phyloP scores from a whole-genome alignment of 2,888 invertebrate species.

The Helobdella robusta region DNA sequence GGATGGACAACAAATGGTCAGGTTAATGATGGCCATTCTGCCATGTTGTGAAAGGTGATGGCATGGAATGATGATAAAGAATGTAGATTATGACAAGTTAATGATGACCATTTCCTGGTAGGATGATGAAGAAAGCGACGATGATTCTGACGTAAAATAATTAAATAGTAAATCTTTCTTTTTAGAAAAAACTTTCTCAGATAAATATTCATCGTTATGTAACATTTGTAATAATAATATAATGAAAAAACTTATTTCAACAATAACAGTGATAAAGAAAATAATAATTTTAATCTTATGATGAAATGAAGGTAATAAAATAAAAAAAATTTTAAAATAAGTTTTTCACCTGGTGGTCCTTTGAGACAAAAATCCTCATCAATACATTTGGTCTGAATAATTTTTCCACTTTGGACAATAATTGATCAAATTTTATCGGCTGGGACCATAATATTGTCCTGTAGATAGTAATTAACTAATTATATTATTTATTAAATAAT shows the following conservation, averaged over 20 bases:
- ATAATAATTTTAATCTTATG: slow-evolving; percentile 1
- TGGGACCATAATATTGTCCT: not conserved
- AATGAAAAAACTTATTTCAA: not conserved
- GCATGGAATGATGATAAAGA: not conserved
- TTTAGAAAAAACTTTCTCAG: too few species aligned
- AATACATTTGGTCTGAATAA: slow-evolving; percentile 12
- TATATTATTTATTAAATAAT: too few species aligned
- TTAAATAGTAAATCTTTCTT: too few species aligned
- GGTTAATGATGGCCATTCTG: not conserved
- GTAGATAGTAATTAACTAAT: not conserved
- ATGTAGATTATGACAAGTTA: too few species aligned
- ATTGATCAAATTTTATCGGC: slow-evolving; percentile 7
- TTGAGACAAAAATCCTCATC: slow-evolving; percentile 19
- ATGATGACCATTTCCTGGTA: not conserved
- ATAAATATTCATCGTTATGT: too few species aligned
- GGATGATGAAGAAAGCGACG: too few species aligned
- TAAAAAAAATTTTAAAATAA: not conserved
- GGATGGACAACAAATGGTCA: not conserved
- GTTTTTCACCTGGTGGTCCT: slow-evolving; percentile 10
- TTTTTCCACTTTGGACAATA: slow-evolving; percentile 7
- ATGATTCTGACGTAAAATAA: too few species aligned
- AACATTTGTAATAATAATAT: too few species aligned
- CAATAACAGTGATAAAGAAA: not conserved
- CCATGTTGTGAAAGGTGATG: too few species aligned
- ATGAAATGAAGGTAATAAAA: too few species aligned